Evolutionary conservation across 1,140 invertebrate genomes (phyloP).

Genomic region (Drosophila yakuba): DNA sequence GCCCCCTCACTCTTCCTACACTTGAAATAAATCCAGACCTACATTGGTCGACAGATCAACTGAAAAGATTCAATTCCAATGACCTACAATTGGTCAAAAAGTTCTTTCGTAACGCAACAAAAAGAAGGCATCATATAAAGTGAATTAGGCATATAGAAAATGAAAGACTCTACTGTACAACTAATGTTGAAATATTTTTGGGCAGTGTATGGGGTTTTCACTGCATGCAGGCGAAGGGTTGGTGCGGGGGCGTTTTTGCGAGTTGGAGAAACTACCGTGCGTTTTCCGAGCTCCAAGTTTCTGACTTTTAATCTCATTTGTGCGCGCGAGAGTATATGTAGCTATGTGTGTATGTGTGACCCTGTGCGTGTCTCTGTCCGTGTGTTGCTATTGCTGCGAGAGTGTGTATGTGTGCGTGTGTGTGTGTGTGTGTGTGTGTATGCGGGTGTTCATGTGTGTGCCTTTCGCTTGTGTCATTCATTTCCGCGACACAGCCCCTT

Average conservation of each 20-base stretch:
- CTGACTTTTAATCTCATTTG: conserved; percentile 81
- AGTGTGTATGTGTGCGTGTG: conserved; percentile 11
- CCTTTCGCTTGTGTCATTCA: conserved; percentile 34
- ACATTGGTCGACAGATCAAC: too few relatives aligned
- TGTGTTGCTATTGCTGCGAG: not conserved
- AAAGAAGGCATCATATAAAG: too few relatives aligned
- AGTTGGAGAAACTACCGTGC: conserved; percentile 27
- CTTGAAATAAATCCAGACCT: not conserved
- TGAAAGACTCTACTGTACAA: too few relatives aligned
- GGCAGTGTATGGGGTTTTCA: not conserved
- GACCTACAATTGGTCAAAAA: too few relatives aligned
- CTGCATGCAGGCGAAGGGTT: conserved; percentile 12
- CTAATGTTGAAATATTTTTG: not conserved
- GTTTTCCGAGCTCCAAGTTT: conserved; percentile 22
- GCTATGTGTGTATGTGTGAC: conserved; percentile 14
- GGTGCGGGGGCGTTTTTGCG: conserved; percentile 24
- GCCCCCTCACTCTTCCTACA: conserved; percentile 1
- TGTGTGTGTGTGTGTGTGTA: conserved; percentile 19
- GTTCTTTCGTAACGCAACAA: too few relatives aligned
- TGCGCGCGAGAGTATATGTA: conserved; percentile 15
- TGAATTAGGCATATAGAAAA: too few relatives aligned
- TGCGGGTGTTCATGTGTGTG: conserved; percentile 11
- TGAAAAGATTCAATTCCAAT: too few relatives aligned
- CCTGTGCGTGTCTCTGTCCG: conserved; percentile 9
- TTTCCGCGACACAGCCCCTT: conserved; percentile 33